These are phyloP conservation scores for Tipula confusa DNA, from an alignment of 2,888 invertebrate species.

Conservation along the genomic window DNA sequence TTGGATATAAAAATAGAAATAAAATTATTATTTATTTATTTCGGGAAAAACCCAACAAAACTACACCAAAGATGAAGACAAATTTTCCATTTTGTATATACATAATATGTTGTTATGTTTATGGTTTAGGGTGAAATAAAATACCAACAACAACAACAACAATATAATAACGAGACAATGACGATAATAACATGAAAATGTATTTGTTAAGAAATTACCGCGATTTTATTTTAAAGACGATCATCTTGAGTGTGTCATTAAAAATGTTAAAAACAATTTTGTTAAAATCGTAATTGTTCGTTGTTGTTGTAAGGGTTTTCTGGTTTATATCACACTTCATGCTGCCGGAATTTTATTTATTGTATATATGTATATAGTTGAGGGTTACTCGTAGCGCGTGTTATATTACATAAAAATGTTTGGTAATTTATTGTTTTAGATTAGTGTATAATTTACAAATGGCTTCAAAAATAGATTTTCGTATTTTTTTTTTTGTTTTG, in stretches of 20 bases:
- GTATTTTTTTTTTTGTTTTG: background rate
- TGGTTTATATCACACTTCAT: slow-evolving; percentile 20
- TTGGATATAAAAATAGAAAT: background rate
- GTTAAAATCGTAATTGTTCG: background rate
- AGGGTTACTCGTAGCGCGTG: background rate
- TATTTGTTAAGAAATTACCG: slow-evolving; percentile 12
- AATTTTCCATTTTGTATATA: background rate
- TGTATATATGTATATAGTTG: background rate
- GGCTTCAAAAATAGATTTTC: background rate
- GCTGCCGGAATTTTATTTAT: background rate
- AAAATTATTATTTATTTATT: slow-evolving; percentile 1
- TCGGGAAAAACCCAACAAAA: background rate
- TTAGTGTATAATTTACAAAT: background rate
- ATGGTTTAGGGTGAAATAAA: slow-evolving; percentile 9
- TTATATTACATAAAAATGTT: slow-evolving; percentile 6
- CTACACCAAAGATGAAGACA: background rate
- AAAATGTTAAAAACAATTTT: slow-evolving; percentile 25
- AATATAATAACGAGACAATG: too few relatives aligned
- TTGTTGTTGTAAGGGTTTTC: background rate
- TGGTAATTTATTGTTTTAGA: slow-evolving; percentile 4
- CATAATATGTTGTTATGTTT: background rate
- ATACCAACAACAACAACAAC: background rate
- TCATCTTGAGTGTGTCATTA: background rate
- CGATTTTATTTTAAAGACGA: slow-evolving; percentile 4
- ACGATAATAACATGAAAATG: background rate